Evolutionary conservation across 2,113 vertebrate genomes (phyloP), one percentile per base, ranked within the genome.

Genomic region (Oxyura jamaicensis): DNA sequence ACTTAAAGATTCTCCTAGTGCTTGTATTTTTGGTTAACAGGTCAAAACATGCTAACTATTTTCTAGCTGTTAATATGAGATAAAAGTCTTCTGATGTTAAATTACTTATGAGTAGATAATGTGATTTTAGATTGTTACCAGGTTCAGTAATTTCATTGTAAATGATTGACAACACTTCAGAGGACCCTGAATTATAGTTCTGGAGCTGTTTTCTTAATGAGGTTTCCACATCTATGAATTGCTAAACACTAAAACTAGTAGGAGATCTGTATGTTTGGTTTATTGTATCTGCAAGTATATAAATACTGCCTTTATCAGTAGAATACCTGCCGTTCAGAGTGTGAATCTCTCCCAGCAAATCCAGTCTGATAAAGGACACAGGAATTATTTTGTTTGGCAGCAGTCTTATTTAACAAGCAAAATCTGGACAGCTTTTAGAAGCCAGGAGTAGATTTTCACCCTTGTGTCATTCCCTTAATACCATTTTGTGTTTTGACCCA

Each of bases 311-410:
- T 89, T 93, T 93, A 84, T 84, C 66, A 96, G 92, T 4, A 82
- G 60, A 82, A 46, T 3, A 11, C 35, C 91, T 86, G 28, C 76
- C 81, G 59, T 41, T 59, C 29, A 42, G 28, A 62, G 50, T 42
- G 15, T 33, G 73, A 87, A 72, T 65, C 44, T 28, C 88, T 50
- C 81, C 35, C 33, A 89, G 62, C 76, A 96, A 75, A 75, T 69
- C 44, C 33, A 3, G 19, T 11, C 55, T 78, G 68, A 91, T 86
- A 80, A 86, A 81, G 33, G 56, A 92, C 8, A 66, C 13, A 10
- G 13, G 58, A 91, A 82, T 92, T 95, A 91, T 95, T 97, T 95
- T 91, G 62, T 53, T 96, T 96, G 92, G 96, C 90, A 95, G 4
- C 33, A 36, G 25, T 11, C 74, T 53, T 36, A 89, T 50, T 62